phyloP scores from a whole-genome alignment of 2,113 vertebrate genomes.

The Gymnorhina tibicen region DNA sequence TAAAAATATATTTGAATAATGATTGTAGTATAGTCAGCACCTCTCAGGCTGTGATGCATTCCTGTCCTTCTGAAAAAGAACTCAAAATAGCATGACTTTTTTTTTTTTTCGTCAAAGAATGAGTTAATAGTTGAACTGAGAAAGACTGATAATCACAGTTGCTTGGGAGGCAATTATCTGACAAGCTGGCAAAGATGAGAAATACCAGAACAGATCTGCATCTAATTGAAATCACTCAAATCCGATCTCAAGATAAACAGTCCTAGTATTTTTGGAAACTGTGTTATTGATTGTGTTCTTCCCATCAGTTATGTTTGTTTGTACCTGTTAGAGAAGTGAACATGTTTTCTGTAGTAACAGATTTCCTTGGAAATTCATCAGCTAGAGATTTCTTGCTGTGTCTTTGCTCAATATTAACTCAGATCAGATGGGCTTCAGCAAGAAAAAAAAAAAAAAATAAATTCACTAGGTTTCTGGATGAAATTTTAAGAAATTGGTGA shows the following conservation, averaged over 20 bases:
- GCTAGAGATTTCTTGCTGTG: not conserved
- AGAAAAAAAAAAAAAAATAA: not conserved
- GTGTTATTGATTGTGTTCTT: slow-evolving; percentile 66
- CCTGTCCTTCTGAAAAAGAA: not conserved
- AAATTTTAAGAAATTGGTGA: slow-evolving; percentile 20
- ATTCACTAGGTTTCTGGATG: not conserved
- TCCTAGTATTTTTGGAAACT: slow-evolving; percentile 58
- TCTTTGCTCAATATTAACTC: slow-evolving; percentile 12
- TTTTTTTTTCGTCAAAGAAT: not conserved
- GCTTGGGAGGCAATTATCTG: slow-evolving; percentile 46
- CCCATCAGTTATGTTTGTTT: slow-evolving; percentile 70
- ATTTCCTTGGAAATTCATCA: slow-evolving; percentile 46
- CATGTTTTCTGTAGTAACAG: slow-evolving; percentile 51
- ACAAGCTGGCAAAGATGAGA: slow-evolving; percentile 55
- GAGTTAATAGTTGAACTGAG: slow-evolving; percentile 7
- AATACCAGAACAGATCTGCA: slow-evolving; percentile 62
- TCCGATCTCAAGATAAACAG: slow-evolving; percentile 67
- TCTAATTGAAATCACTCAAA: slow-evolving; percentile 64
- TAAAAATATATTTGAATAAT: not conserved
- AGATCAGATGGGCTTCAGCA: not conserved
- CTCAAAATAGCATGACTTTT: not conserved
- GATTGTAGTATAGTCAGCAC: not conserved
- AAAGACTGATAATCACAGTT: slow-evolving; percentile 21
- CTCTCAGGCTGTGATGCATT: not conserved
- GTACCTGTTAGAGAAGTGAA: slow-evolving; percentile 60